Evolutionary conservation across 2,797 vertebrate genomes (phyloP).

Genomic region (Decapterus maruadsi): DNA sequence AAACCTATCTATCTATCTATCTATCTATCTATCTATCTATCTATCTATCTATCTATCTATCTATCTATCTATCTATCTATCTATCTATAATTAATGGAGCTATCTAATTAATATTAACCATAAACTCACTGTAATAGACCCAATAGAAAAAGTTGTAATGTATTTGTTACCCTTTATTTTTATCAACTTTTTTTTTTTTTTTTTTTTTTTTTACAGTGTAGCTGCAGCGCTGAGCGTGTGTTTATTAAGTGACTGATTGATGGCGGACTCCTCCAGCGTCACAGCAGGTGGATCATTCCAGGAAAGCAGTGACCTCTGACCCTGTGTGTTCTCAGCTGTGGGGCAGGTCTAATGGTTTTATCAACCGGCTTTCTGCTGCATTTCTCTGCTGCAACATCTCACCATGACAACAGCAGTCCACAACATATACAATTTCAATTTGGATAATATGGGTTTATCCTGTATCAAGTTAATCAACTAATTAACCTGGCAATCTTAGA

Average conservation of each 20-base stretch:
- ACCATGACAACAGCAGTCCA: not conserved
- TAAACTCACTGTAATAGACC: too few relatives aligned
- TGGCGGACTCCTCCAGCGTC: constrained; percentile 4
- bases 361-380: not conserved
- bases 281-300: constrained; percentile 17
- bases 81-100: too few relatives aligned
- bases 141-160: too few relatives aligned
- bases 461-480: constrained; percentile 3
- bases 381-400: not conserved
- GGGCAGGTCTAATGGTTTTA: constrained; percentile 43
- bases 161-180: too few relatives aligned
- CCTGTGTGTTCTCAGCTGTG: constrained; percentile 19
- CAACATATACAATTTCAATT: not conserved
- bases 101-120: too few relatives aligned
- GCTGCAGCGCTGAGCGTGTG: not conserved
- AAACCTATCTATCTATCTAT: too few relatives aligned
- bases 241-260: not conserved
- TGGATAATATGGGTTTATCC: not conserved
- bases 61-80: too few relatives aligned
- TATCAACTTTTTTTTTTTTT: too few relatives aligned
- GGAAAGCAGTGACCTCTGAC: constrained; percentile 40
- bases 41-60: too few relatives aligned
- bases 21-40: too few relatives aligned
- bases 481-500: not conserved
- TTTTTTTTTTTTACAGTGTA: too few relatives aligned